Evolutionary conservation across 2,797 vertebrate species (phyloP).

Genomic region (Syngnathus acus): DNA sequence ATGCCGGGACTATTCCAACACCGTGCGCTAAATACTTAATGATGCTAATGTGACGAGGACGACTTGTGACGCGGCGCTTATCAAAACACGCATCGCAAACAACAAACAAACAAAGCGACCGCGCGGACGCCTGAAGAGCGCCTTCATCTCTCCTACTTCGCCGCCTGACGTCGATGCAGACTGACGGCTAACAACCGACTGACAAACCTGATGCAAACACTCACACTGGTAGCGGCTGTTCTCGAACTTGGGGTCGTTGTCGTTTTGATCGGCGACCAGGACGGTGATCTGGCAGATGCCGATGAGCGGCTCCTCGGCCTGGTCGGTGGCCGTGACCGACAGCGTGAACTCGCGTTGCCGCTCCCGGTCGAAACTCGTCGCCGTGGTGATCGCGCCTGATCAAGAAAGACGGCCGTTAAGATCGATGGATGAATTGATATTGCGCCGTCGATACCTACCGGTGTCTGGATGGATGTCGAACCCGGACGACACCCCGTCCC

Average conservation of each 20-base stretch:
- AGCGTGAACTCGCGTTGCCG: slow-evolving; percentile 75
- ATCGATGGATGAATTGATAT: no score
- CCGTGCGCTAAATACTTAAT: slow-evolving; percentile 61
- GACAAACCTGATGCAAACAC: slow-evolving; percentile 23
- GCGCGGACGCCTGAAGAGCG: slow-evolving; percentile 20
- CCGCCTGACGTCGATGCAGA: neutral
- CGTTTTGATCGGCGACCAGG: slow-evolving; percentile 78
- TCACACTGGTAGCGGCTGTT: slow-evolving; percentile 86
- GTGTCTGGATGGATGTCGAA: slow-evolving; percentile 78
- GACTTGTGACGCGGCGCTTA: slow-evolving; percentile 60
- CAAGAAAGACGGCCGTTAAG: neutral
- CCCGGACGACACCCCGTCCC: slow-evolving; percentile 70
- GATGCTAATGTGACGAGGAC: slow-evolving; percentile 58
- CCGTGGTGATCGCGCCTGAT: slow-evolving; percentile 77
- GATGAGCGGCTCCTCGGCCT: slow-evolving; percentile 78
- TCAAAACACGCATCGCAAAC: slow-evolving; percentile 55
- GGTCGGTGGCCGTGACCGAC: slow-evolving; percentile 80
- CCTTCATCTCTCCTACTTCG: slow-evolving; percentile 9
- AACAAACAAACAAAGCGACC: slow-evolving; percentile 61
- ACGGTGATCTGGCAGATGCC: slow-evolving; percentile 79
- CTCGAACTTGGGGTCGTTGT: slow-evolving; percentile 85
- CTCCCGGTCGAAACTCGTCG: slow-evolving; percentile 79
- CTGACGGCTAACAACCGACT: slow-evolving; percentile 1
- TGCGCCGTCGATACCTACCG: slow-evolving; percentile 51
- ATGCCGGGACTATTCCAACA: slow-evolving; percentile 57